Conservation (phyloP, 2,797 vertebrate species). For the Lophius americanus region DNA sequence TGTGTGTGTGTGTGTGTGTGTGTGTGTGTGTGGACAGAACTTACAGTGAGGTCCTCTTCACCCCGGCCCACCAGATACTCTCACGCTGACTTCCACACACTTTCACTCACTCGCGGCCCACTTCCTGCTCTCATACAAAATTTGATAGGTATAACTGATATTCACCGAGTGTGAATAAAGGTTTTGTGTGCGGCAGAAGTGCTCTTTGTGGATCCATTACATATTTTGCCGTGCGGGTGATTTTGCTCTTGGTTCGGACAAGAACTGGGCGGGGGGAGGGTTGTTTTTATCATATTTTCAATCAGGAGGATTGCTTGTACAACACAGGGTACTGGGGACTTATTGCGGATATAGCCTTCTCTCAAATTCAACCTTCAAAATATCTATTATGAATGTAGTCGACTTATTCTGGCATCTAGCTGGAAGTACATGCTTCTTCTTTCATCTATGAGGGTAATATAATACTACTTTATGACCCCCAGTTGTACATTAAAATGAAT, state of each 20-base stretch:
- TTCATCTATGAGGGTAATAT: slow-evolving; percentile 54
- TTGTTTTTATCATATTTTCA: too few relatives aligned
- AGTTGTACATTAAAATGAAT: slow-evolving; percentile 56
- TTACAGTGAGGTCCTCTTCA: slow-evolving; percentile 62
- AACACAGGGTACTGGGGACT: too few relatives aligned
- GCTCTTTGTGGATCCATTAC: slow-evolving; percentile 11
- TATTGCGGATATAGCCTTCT: not conserved
- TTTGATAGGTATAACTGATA: slow-evolving; percentile 40
- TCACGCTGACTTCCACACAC: slow-evolving; percentile 62
- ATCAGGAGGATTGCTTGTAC: too few relatives aligned
- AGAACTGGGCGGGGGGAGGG: not conserved
- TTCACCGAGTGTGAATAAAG: slow-evolving; percentile 26
- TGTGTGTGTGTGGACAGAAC: slow-evolving; percentile 48
- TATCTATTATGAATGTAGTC: slow-evolving; percentile 39
- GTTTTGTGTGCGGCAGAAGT: slow-evolving; percentile 5
- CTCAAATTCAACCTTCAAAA: slow-evolving; percentile 36
- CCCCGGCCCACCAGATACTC: slow-evolving; percentile 63
- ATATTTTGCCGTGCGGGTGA: too few relatives aligned
- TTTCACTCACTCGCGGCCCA: slow-evolving; percentile 49
- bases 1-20: slow-evolving; percentile 11
- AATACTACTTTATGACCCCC: slow-evolving; percentile 46
- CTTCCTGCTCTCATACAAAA: slow-evolving; percentile 39
- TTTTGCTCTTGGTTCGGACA: not conserved
- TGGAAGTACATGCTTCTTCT: slow-evolving; percentile 24
- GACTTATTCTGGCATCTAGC: slow-evolving; percentile 22